Evolutionary conservation across 2,113 vertebrate genomes (phyloP), one percentile per base, ranked within the genome.

Genomic region (Lontra canadensis): DNA sequence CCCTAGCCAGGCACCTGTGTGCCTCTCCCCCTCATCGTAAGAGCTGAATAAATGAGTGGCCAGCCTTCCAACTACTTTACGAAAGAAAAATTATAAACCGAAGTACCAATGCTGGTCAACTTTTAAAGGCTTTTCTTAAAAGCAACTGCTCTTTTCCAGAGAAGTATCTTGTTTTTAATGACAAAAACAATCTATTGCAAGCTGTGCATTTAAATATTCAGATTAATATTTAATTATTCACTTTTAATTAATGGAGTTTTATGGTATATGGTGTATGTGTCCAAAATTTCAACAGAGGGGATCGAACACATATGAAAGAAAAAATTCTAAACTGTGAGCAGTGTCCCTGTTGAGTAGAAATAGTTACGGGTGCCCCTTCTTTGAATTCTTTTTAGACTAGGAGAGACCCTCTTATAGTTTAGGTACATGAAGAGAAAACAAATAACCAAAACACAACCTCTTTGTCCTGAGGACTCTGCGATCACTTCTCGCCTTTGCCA

Each of bases 121-220:
- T 79, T 83, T 94, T 71, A 86, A 71, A 57, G 59, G 29, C 80
- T 61, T 80, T 85, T 81, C 81, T 65, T 71, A 92, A 90, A 90
- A 71, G 12, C 63, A 88, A 3, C 67, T 81, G 52, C 10, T 73
- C 26, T 90, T 71, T 26, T 61, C 65, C 6, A 80, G 65, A 31
- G 55, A 82, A 7, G 44, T 76, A 20, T 49, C 76, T 86, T 67
- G 26, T 87, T 87, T 91, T 88, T 76, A 47, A 85, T 65, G n/a
- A 88, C 85, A 49, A 95, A 97, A 90, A 81, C 26, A 65, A 79
- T 85, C 74, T 79, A 1, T 57, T 87, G 85, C 23, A 90, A 95
- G 15, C 31, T 17, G 49, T 31, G 7, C 61, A 93, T 57, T 79
- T 96, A 63, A 94, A 52, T 81, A 94, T 88, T 52, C 59, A 91